Percentiles rank a stretch among this genome's conserved stretches.
Evolutionary conservation across 2,797 vertebrate genomes (phyloP).

Genomic region (Enteromius paludinosus): DNA sequence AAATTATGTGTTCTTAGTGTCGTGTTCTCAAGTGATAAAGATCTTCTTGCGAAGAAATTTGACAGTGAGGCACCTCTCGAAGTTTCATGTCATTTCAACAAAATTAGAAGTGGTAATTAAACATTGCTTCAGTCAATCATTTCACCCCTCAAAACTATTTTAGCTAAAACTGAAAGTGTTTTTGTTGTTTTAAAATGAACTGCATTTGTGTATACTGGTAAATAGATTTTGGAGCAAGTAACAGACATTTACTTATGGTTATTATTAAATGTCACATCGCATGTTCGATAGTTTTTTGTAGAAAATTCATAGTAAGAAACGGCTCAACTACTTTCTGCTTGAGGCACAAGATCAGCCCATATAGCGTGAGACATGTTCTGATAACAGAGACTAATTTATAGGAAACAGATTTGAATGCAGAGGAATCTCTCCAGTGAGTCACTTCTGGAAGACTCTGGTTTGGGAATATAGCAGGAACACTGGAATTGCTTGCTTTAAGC

Average conservation of each 20-base stretch:
- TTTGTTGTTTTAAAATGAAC: background rate
- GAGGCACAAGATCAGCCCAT: constrained; percentile 17
- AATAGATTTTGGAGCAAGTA: background rate
- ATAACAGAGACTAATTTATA: constrained; percentile 42
- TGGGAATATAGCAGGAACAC: constrained; percentile 25
- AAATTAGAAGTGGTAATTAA: background rate
- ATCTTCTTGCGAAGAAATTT: background rate
- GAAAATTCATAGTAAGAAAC: constrained; percentile 2
- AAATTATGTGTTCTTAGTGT: background rate
- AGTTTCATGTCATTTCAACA: background rate
- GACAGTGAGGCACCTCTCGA: background rate
- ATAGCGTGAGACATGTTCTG: constrained; percentile 28
- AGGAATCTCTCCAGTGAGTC: constrained; percentile 31
- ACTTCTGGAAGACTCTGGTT: constrained; percentile 28
- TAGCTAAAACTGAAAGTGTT: background rate
- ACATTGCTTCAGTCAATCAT: background rate
- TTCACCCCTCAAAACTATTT: background rate
- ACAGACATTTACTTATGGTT: background rate
- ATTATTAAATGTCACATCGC: background rate
- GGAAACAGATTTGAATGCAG: constrained; percentile 36
- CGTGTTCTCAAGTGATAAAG: background rate
- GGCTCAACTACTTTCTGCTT: constrained; percentile 4
- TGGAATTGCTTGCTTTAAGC: constrained; percentile 27
- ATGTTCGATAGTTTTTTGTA: background rate
- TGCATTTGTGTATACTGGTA: background rate